These are phyloP conservation scores for Cantharis nigra DNA, from an alignment of 2,888 invertebrate species.

Conservation along the genomic window DNA sequence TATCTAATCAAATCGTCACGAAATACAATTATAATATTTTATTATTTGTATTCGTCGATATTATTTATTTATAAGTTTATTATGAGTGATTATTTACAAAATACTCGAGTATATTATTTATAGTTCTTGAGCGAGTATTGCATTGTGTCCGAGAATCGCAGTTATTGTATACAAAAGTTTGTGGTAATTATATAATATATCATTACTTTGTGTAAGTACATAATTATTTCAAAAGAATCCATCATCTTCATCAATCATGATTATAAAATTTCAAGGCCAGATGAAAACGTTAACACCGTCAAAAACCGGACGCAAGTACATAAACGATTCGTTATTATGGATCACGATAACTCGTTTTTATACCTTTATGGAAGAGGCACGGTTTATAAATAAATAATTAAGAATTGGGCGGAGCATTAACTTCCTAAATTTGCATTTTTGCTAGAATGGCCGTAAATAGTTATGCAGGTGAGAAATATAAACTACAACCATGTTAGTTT, in stretches of 20 bases:
- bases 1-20: conserved; percentile 28
- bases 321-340: conserved; percentile 9
- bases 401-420: conserved; percentile 7
- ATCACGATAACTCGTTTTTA: conserved; percentile 9
- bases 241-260: conserved; percentile 48
- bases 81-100: neutral
- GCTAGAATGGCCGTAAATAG: conserved; percentile 2
- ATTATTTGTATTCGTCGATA: neutral
- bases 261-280: conserved; percentile 40
- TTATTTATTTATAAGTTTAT: neutral
- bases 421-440: conserved; percentile 6
- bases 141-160: neutral
- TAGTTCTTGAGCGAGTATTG: neutral
- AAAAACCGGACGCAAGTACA: conserved; percentile 17
- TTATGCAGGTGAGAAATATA: neutral
- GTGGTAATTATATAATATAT: conserved; percentile 44
- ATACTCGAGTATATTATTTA: neutral
- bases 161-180: neutral
- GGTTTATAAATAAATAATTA: conserved; percentile 12
- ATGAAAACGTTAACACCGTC: conserved; percentile 20
- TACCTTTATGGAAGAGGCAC: conserved; percentile 9
- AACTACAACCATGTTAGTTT: neutral
- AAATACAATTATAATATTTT: conserved; percentile 25
- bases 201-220: conserved; percentile 51
- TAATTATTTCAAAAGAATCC: conserved; percentile 51